phyloP scores from a whole-genome alignment of 2,113 vertebrate species.

The Stegostoma tigrinum region DNA sequence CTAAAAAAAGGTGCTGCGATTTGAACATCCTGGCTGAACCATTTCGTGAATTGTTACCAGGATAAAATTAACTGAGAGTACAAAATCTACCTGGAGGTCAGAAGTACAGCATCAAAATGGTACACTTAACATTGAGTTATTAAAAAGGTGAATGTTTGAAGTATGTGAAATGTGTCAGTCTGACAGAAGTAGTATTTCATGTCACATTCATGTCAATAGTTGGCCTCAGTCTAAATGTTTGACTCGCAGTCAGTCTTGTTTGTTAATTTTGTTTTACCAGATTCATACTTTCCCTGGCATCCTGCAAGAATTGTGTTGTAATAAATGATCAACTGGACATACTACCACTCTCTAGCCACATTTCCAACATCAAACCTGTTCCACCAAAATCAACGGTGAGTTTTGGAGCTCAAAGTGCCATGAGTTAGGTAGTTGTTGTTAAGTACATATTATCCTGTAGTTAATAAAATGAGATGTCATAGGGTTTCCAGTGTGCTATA shows the following conservation, averaged over 20 bases:
- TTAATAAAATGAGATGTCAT: neutral
- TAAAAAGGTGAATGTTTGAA: neutral
- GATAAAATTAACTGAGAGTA: neutral
- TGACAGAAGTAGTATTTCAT: neutral
- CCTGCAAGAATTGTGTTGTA: conserved; percentile 86
- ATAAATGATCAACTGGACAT: conserved; percentile 93
- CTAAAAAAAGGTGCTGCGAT: neutral
- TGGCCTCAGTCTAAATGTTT: neutral
- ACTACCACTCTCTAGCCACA: conserved; percentile 82
- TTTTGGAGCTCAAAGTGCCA: neutral
- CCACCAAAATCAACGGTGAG: conserved; percentile 75
- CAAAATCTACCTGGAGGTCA: neutral
- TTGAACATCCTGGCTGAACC: neutral
- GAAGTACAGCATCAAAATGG: neutral
- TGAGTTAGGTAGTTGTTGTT: neutral
- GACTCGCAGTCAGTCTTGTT: neutral
- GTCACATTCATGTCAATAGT: neutral
- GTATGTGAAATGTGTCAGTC: neutral
- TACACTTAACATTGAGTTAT: neutral
- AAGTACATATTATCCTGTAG: neutral
- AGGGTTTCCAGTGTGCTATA: neutral
- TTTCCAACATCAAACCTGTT: conserved; percentile 73
- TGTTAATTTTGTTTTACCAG: conserved; percentile 54
- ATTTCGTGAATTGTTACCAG: neutral
- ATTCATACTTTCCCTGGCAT: conserved; percentile 85